phyloP scores from a whole-genome alignment of 1,140 invertebrate genomes.

The Orius insidiosus region DNA sequence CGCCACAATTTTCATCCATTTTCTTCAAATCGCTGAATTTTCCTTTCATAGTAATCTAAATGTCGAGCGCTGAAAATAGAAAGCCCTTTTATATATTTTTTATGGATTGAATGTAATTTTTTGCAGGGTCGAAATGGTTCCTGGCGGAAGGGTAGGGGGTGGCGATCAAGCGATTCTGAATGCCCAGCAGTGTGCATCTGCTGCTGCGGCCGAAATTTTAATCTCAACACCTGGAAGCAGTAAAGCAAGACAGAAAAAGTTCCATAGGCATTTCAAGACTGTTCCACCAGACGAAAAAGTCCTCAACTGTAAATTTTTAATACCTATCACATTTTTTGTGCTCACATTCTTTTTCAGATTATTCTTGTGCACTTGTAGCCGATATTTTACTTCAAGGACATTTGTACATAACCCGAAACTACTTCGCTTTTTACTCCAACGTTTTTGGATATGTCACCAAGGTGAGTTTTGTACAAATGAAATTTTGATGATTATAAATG shows the following conservation, averaged over 20 bases:
- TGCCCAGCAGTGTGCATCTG: constrained; percentile 6
- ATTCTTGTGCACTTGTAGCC: constrained; percentile 76
- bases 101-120: not conserved
- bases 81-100: not conserved
- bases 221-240: constrained; percentile 31
- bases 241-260: constrained; percentile 53
- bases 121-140: constrained; percentile 17
- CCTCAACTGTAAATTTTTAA: constrained; percentile 48
- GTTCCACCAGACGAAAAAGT: constrained; percentile 57
- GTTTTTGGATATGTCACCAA: constrained; percentile 85
- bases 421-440: constrained; percentile 90
- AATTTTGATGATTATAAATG: not conserved
- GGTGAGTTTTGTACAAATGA: constrained; percentile 32
- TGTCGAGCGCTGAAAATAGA: not conserved
- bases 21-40: too few species aligned
- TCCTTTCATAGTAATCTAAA: too few species aligned
- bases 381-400: constrained; percentile 86
- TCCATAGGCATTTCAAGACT: constrained; percentile 51
- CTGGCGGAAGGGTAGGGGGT: constrained; percentile 6
- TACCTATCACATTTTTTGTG: constrained; percentile 6
- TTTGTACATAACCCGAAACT: constrained; percentile 81
- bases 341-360: constrained; percentile 43
- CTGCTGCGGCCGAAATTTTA: constrained; percentile 8
- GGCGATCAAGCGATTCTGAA: not conserved
- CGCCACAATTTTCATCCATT: too few species aligned